Evolutionary conservation across 2,113 vertebrate species (phyloP).

Genomic region (Stegostoma tigrinum): DNA sequence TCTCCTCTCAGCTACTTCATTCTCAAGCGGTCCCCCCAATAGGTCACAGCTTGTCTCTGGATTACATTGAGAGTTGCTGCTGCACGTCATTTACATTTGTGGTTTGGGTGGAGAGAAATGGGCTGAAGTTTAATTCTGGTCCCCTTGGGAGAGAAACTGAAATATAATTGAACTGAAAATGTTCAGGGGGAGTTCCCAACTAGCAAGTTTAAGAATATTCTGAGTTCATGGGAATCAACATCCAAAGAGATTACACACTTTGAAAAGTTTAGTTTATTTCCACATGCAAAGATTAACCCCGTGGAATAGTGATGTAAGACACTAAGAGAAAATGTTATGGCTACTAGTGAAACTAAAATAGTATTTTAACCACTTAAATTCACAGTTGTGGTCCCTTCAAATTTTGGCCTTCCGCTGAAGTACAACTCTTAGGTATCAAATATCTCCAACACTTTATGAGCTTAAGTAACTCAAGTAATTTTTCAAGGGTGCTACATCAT

Average conservation of each 20-base stretch:
- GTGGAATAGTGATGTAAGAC: not conserved
- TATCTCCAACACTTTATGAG: not conserved
- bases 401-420: not conserved
- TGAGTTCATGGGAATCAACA: not conserved
- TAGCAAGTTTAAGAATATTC: not conserved
- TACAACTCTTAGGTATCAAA: not conserved
- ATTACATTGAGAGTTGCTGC: not conserved
- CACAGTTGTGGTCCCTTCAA: not conserved
- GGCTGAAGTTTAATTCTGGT: constrained; percentile 3
- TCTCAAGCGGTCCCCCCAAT: not conserved
- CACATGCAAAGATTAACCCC: not conserved
- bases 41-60: not conserved
- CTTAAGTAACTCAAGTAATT: not conserved
- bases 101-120: not conserved
- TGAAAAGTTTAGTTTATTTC: not conserved
- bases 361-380: not conserved
- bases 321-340: not conserved
- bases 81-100: not conserved
- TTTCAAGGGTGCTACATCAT: not conserved
- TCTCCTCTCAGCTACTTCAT: not conserved
- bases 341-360: not conserved
- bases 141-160: not conserved
- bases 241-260: not conserved
- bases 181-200: not conserved
- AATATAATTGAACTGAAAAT: not conserved